Evolutionary conservation across 2,113 vertebrate genomes (phyloP), one percentile per base, ranked within the genome.

Genomic region (Egretta garzetta): DNA sequence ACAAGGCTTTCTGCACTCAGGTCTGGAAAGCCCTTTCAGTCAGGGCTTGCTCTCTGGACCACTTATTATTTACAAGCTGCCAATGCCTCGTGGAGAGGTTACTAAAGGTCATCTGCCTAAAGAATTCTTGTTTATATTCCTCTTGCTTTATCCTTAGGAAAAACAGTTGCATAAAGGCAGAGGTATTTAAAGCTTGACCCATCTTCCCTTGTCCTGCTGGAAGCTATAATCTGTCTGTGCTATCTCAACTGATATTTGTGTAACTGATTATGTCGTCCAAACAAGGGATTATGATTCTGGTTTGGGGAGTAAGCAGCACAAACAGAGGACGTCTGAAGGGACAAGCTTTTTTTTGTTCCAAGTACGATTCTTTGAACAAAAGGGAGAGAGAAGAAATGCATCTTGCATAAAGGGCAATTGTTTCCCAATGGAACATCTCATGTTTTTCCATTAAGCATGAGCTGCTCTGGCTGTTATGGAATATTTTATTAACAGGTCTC

Each of bases 171-270:
- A 94, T 72, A 32, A 86, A 97, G 67, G 63, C 87, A 92, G 88
- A 96, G 83, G 93, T 92, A 96, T 96, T 97, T 97, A 93, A 90
- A 93, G 85, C 88, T 80, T 93, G 84, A 91, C 85, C 95, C 91
- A 93, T 91, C 91, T 75, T 96, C 92, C 77, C 75, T 63, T 1
- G 1, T 76, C 88, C 95, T 77, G 80, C 93, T 97, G 93, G 87
- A 70, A 94, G 93, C 91, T 91, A 62, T 93, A 90, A 96, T 96
- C 91, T 94, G 91, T 94, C 96, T 92, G 90, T 45, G 80, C 80
- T 87, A 92, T 96, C 96, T 95, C 64, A 27, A 83, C 79, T 94
- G 93, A 96, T 96, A 94, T 94, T 96, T 96, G 96, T 93, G 75
- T 68, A 77, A 86, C 89, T 79, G 90, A 97, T 97, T 94, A 94